phyloP scores from a whole-genome alignment of 2,113 vertebrate genomes.

The Tiliqua scincoides region DNA sequence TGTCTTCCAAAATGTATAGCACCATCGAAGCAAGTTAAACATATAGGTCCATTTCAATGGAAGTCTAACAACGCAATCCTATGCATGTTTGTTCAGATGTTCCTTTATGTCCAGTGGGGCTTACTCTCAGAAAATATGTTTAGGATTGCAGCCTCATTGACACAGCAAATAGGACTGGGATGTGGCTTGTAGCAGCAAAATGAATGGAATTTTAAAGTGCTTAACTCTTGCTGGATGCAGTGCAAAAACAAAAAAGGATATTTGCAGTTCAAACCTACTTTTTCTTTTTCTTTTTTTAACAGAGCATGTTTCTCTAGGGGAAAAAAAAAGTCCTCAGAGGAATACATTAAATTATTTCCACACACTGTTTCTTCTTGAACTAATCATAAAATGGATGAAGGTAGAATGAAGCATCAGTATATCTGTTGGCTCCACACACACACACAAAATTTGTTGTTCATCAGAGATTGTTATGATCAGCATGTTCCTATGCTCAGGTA shows the following conservation, averaged over 20 bases:
- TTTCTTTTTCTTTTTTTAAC: not conserved
- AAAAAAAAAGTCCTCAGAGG: not conserved
- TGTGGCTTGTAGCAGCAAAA: no score
- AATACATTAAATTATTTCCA: conserved; percentile 29
- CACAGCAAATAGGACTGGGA: no score
- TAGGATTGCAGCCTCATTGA: no score
- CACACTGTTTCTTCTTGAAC: not conserved
- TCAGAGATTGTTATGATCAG: conserved; percentile 39
- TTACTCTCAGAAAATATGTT: no score
- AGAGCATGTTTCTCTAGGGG: not conserved
- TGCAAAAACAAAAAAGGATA: not conserved
- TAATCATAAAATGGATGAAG: not conserved
- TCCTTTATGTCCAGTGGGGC: no score
- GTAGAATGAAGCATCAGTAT: not conserved
- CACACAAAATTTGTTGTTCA: conserved; percentile 2
- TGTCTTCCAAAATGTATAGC: conserved; percentile 18
- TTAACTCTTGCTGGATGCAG: not conserved
- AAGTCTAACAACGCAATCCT: not conserved
- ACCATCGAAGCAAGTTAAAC: not conserved
- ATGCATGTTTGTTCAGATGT: no score
- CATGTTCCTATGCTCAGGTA: conserved; percentile 3
- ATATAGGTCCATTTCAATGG: not conserved
- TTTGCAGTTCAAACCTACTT: not conserved
- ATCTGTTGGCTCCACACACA: conserved; percentile 30
- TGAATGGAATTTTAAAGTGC: not conserved